Conservation (phyloP, 2,888 invertebrate genomes). For the Alsophila aescularia region DNA sequence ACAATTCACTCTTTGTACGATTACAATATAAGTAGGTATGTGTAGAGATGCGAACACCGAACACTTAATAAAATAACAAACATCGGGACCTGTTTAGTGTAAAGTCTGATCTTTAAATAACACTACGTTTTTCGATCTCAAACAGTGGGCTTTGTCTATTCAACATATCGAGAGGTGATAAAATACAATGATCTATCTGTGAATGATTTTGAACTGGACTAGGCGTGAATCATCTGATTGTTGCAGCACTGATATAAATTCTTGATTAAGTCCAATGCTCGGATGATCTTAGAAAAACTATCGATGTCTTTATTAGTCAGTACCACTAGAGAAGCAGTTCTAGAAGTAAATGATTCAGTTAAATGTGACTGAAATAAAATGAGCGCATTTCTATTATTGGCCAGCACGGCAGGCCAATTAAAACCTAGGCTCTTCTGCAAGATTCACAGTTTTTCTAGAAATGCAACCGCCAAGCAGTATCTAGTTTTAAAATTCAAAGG, state of each 20-base stretch:
- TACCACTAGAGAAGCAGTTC: neutral
- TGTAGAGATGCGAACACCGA: constrained; percentile 19
- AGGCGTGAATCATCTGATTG: constrained; percentile 31
- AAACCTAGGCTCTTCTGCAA: too few relatives aligned
- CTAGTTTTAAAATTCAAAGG: too few relatives aligned
- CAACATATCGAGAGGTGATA: constrained; percentile 57
- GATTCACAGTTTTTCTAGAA: too few relatives aligned
- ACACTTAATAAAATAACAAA: constrained; percentile 35
- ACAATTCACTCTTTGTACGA: constrained; percentile 17
- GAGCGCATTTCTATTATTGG: neutral
- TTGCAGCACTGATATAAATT: constrained; percentile 3
- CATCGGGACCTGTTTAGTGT: constrained; percentile 34
- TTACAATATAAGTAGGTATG: constrained; percentile 22
- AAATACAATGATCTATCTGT: constrained; percentile 42
- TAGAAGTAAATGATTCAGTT: neutral
- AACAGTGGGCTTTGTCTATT: constrained; percentile 76
- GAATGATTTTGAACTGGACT: constrained; percentile 29
- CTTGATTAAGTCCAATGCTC: constrained; percentile 6
- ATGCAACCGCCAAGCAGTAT: too few relatives aligned
- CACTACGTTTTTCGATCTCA: constrained; percentile 54
- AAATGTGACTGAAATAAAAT: neutral
- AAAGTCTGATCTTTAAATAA: constrained; percentile 35
- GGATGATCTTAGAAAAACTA: constrained; percentile 14
- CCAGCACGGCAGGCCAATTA: too few relatives aligned
- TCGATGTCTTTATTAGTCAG: constrained; percentile 18